Conservation (phyloP, 2,888 invertebrate species). For the Idaea biselata region DNA sequence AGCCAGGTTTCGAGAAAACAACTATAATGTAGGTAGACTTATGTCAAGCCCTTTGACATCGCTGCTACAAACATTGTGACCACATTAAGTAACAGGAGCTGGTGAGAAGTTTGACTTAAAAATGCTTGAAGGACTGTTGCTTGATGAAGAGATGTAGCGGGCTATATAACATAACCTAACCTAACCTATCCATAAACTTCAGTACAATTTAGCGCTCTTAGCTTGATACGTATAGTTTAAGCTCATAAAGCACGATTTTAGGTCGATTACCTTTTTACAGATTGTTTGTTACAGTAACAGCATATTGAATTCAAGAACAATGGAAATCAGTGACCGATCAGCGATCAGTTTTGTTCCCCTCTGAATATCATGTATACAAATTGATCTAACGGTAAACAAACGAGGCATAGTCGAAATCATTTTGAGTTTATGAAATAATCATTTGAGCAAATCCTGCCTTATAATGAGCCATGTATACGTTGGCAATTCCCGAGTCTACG, state of each 20-base stretch:
- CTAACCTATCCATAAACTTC: too few relatives aligned
- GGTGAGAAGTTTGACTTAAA: too few relatives aligned
- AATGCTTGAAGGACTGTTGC: too few relatives aligned
- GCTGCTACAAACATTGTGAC: neutral
- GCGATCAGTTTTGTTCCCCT: neutral
- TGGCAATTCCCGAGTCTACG: too few relatives aligned
- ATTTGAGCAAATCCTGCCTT: neutral
- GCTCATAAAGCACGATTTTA: neutral
- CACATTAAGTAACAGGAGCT: too few relatives aligned
- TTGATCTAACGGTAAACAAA: conserved; percentile 34
- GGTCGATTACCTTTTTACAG: neutral
- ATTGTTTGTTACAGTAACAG: neutral
- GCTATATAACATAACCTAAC: too few relatives aligned
- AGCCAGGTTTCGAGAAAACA: too few relatives aligned
- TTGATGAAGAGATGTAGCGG: too few relatives aligned
- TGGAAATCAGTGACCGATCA: neutral
- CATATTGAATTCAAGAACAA: neutral
- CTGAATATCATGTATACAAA: conserved; percentile 34
- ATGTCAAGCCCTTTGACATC: neutral
- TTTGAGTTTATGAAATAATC: neutral
- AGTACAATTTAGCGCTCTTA: neutral
- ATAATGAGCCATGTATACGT: too few relatives aligned
- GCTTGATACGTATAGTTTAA: neutral
- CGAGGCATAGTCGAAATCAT: neutral
- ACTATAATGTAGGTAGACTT: too few relatives aligned